Conservation (phyloP, 2,113 vertebrate species). For the Clarias batrachus region DNA sequence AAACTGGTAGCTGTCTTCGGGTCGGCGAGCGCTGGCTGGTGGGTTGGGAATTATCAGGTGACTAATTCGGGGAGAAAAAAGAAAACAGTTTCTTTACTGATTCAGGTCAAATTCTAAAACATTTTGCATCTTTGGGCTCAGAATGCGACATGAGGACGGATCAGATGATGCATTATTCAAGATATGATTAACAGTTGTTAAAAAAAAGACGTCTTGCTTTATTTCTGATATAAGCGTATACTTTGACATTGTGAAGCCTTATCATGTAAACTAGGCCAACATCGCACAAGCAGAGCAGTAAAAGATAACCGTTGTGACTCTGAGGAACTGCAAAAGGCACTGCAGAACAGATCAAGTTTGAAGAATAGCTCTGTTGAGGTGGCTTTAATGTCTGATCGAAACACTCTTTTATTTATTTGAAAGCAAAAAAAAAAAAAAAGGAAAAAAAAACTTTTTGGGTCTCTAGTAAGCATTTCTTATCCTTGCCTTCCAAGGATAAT, state of each 20-base stretch:
- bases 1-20: not conserved
- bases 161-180: constrained; percentile 5
- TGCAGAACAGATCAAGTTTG: not conserved
- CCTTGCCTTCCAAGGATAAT: not conserved
- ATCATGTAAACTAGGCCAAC: constrained; percentile 14
- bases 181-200: not conserved
- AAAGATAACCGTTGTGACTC: not conserved
- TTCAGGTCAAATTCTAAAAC: not conserved
- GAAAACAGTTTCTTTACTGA: not conserved
- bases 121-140: not conserved
- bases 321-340: not conserved
- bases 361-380: not conserved
- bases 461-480: not conserved
- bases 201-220: not conserved
- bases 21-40: too few species aligned
- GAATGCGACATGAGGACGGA: not conserved
- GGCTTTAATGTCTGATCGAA: constrained; percentile 7
- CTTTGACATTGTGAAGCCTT: not conserved
- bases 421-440: not conserved
- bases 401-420: constrained; percentile 22
- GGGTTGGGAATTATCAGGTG: not conserved
- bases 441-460: not conserved
- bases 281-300: not conserved
- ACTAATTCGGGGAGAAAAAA: not conserved
- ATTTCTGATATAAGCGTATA: not conserved